phyloP scores from a whole-genome alignment of 30 jellyfish, hydroid and myxozoan species.

The Nemopilema nomurai region DNA sequence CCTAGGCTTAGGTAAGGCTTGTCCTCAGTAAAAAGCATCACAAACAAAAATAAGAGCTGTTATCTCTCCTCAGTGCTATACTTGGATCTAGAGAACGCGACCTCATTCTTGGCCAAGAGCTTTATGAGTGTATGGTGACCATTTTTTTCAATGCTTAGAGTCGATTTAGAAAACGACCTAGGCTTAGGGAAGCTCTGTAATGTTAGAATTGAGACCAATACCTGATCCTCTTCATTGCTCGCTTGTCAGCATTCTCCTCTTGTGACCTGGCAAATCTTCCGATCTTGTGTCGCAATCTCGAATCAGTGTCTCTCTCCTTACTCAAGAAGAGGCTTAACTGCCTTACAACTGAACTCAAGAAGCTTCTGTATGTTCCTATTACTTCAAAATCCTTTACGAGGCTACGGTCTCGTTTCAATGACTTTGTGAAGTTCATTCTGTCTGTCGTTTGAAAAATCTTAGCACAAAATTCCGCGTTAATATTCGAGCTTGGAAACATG shows the following conservation, averaged over 20 bases:
- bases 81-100: too few species aligned
- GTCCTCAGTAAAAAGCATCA: too few species aligned
- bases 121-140: too few species aligned
- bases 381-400: background rate
- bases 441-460: background rate
- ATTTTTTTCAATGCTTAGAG: too few species aligned
- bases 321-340: slow-evolving; percentile 73
- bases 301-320: slow-evolving; percentile 58
- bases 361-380: slow-evolving; percentile 53
- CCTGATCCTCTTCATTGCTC: slow-evolving; percentile 54
- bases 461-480: background rate
- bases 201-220: too few species aligned
- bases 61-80: too few species aligned
- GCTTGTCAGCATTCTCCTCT: slow-evolving; percentile 47
- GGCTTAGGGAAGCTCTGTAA: too few species aligned
- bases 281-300: slow-evolving; percentile 54
- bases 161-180: too few species aligned
- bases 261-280: slow-evolving; percentile 71
- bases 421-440: background rate
- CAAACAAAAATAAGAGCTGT: too few species aligned
- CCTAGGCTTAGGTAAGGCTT: too few species aligned
- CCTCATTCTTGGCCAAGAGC: too few species aligned
- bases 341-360: slow-evolving; percentile 83
- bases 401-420: background rate
- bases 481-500: background rate